phyloP scores from a whole-genome alignment of 2,797 vertebrate genomes.

The Astyanax mexicanus region DNA sequence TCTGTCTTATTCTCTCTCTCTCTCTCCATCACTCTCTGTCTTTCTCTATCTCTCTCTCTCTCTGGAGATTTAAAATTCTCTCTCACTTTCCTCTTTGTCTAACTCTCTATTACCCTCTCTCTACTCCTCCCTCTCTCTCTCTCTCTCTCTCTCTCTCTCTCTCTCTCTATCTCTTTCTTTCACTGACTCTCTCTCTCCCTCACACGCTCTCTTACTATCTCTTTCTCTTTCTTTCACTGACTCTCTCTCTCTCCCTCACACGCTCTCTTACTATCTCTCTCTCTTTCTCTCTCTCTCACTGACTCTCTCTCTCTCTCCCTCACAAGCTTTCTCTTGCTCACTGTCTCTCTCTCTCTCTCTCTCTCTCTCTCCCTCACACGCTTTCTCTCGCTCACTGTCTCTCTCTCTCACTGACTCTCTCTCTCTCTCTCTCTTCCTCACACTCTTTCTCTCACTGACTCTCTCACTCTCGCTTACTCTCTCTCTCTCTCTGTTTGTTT shows the following conservation, averaged over 20 bases:
- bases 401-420: conserved; percentile 2
- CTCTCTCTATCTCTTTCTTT: conserved; percentile 31
- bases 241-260: conserved; percentile 15
- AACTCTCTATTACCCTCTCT: conserved; percentile 6
- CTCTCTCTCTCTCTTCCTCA: conserved; percentile 15
- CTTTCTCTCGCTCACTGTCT: too few relatives aligned
- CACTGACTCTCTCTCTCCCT: conserved; percentile 62
- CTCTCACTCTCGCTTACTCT: conserved; percentile 2
- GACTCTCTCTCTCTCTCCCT: too few relatives aligned
- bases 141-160: conserved; percentile 16
- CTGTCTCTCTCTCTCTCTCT: too few relatives aligned
- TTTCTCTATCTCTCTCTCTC: too few relatives aligned
- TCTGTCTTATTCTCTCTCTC: too few relatives aligned
- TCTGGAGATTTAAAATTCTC: too few relatives aligned
- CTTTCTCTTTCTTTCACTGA: conserved; percentile 1
- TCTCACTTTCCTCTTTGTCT: too few relatives aligned
- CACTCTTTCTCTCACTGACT: not conserved
- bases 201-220: too few relatives aligned
- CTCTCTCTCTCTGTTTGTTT: conserved; percentile 70
- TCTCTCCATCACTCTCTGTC: too few relatives aligned
- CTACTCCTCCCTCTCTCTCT: not conserved
- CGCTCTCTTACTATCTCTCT: not conserved
- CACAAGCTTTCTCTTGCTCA: too few relatives aligned
- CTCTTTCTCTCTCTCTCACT: too few relatives aligned
- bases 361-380: too few relatives aligned